Conservation (phyloP, 2,888 invertebrate species). For the Lissonota sp. region DNA sequence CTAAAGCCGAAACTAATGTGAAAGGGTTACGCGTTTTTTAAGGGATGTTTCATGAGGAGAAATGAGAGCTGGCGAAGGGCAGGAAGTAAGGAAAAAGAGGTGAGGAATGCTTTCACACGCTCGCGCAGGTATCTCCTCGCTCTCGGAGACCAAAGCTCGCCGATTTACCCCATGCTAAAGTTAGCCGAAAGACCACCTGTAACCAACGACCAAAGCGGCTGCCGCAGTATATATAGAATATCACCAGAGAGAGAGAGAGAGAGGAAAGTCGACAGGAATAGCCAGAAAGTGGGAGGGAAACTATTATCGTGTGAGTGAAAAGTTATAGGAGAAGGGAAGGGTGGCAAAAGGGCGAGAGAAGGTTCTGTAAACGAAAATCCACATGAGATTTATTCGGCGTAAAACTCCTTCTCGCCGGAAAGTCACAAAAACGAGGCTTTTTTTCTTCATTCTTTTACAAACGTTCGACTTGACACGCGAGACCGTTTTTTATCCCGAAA, state of each 20-base stretch:
- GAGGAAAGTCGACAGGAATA: constrained; percentile 38
- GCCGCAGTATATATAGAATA: constrained; percentile 29
- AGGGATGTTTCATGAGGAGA: constrained; percentile 30
- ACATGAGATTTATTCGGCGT: constrained; percentile 54
- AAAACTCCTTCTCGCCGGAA: constrained; percentile 31
- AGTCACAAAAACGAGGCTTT: not conserved
- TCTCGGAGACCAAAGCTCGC: constrained; percentile 30
- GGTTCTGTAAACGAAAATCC: constrained; percentile 49
- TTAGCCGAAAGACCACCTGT: constrained; percentile 62
- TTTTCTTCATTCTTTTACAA: constrained; percentile 10
- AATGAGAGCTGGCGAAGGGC: not conserved
- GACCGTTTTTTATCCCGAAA: constrained; percentile 13
- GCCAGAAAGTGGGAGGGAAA: constrained; percentile 56
- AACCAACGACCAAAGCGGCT: constrained; percentile 45
- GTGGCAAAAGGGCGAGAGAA: constrained; percentile 9
- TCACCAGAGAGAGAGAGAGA: constrained; percentile 56
- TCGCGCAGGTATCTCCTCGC: constrained; percentile 37
- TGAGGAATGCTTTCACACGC: constrained; percentile 48
- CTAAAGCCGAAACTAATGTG: not conserved
- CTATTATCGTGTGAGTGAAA: constrained; percentile 20
- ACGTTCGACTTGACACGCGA: not conserved
- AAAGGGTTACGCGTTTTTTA: constrained; percentile 10
- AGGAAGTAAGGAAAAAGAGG: constrained; percentile 20
- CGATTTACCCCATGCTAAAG: constrained; percentile 50
- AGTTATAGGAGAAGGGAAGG: constrained; percentile 24